Base-by-base conservation (phyloP, 2,797 vertebrate genomes). In the Acrossocheilus fasciatus region DNA sequence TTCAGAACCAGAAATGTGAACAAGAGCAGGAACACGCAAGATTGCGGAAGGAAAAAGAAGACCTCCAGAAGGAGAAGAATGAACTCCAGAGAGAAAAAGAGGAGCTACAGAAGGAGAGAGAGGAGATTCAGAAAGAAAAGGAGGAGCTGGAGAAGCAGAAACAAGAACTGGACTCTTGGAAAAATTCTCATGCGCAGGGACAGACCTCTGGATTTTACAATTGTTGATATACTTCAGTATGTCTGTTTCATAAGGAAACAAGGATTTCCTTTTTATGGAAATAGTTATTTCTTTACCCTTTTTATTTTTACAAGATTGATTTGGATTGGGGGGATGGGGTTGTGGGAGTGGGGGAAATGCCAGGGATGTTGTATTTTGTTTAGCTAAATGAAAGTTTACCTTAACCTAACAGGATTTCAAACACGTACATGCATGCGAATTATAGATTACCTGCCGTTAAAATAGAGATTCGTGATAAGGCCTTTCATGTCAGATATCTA, bases 11-110 rank as follows among this genome's bases (percentile, higher is more conserved):
- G 89, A 93, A 93, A 88, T 92, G 88, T 79, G 88, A 91, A 57
- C 95, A 95, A 88, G 90, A 94, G 88, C 92, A 94, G 41, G 95
- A 95, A 86, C 91, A 94, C 20, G 73, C 88, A 73, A 87, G 91
- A 74, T 90, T 95, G 70, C 89, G 77, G 23, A 90, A 83, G 82
- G 93, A 94, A 82, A 92, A 87, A 86, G 93, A 94, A 75, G 94
- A 93, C 47, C 76, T 95, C 9, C 87, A 91, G 86, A 91, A 86
- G 79, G 93, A 92, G 84, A 86, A 88, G 88, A 87, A 93, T 66
- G 90, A 91, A 82, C 83, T 96, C 72, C 88, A 90, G 15, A 91
- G 85, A 59, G 90, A 93, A 87, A 91, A 83, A 85, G 88, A 93
- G 79, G 85, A 88, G 78, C 20, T 92, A 45, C 87, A 64, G 84